Conservation (phyloP, 1,140 invertebrate genomes). For the Xylocopa sonorina region DNA sequence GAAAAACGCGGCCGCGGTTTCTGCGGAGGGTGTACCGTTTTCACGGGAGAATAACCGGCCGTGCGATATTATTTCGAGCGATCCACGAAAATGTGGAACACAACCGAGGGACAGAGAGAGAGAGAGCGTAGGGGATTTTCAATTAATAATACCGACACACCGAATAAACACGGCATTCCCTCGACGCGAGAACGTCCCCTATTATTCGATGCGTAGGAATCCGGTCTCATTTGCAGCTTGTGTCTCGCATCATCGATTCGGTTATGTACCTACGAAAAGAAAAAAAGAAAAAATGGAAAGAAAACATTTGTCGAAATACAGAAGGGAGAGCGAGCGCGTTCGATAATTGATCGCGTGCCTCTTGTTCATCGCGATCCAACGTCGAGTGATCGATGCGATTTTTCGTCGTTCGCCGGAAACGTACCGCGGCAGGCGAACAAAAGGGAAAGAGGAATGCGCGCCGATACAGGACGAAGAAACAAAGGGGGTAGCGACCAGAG, state of each 20-base stretch:
- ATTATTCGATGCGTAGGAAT: not conserved
- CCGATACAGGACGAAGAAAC: not conserved
- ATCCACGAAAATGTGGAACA: not conserved
- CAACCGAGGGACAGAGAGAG: not conserved
- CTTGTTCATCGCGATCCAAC: not conserved
- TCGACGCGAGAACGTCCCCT: not conserved
- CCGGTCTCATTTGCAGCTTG: not conserved
- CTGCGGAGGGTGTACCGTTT: not conserved
- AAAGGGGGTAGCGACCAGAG: not conserved
- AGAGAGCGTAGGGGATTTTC: slow-evolving; percentile 14
- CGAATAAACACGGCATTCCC: slow-evolving; percentile 15
- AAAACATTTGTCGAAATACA: not conserved
- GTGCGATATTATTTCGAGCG: not conserved
- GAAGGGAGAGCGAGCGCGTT: not conserved
- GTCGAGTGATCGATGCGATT: not conserved
- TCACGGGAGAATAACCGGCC: not conserved
- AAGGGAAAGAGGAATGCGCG: not conserved
- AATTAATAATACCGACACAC: slow-evolving; percentile 17
- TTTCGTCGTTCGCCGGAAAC: not conserved
- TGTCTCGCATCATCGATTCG: not conserved
- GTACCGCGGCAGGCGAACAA: too few relatives aligned
- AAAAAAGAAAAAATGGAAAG: too few relatives aligned
- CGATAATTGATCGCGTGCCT: not conserved
- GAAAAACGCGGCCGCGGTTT: not conserved
- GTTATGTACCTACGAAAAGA: not conserved